A percentile compares a stretch with the other conserved stretches of the same genome.
phyloP scores from a whole-genome alignment of 2,797 vertebrate genomes.

The Monodelphis domestica region DNA sequence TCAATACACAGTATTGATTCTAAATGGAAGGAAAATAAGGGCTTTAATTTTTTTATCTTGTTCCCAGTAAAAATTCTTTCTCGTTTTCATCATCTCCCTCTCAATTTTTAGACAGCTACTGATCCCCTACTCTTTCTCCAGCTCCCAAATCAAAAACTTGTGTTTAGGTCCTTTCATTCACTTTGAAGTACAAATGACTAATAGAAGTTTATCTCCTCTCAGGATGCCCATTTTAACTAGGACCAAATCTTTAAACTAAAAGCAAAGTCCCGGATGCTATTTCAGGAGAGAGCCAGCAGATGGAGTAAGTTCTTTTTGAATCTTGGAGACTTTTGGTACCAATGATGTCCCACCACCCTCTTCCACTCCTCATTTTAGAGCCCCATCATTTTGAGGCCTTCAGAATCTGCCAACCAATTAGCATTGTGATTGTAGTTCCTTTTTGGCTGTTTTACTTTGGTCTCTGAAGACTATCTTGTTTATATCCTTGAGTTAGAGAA shows the following conservation, averaged over 20 bases:
- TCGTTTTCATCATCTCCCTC: not conserved
- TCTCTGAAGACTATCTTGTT: conserved; percentile 28
- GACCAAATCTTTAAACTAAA: not conserved
- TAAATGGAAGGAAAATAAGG: too few relatives aligned
- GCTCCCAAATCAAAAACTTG: not conserved
- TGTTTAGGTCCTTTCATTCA: not conserved
- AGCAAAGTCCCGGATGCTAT: not conserved
- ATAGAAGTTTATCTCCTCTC: not conserved
- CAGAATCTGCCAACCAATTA: conserved; percentile 2
- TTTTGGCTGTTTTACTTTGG: not conserved
- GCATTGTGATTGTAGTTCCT: not conserved
- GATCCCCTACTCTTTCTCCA: not conserved
- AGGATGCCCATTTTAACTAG: not conserved
- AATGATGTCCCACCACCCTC: not conserved
- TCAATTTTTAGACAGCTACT: not conserved
- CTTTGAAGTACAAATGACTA: not conserved
- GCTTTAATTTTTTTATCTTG: not conserved
- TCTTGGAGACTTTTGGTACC: not conserved
- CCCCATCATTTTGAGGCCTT: not conserved
- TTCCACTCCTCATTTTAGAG: not conserved
- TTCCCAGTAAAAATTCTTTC: not conserved
- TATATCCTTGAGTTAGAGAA: conserved; percentile 13
- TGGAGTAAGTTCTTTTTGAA: not conserved
- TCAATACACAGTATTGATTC: too few relatives aligned
- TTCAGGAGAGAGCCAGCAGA: not conserved